Evolutionary conservation across 1,140 invertebrate species (phyloP).

Genomic region (Campoletis sonorensis): DNA sequence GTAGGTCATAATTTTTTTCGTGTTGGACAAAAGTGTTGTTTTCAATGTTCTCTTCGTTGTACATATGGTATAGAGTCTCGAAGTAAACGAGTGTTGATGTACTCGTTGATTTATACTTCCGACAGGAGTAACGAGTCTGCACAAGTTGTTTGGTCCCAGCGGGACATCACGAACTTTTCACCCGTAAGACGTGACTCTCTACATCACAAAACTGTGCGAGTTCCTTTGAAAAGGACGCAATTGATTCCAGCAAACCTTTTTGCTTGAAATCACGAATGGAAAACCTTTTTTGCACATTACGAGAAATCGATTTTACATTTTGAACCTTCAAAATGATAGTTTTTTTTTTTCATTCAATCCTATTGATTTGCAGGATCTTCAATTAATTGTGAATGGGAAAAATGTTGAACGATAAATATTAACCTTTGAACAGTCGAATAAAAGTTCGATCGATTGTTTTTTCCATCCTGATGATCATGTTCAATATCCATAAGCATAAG

Average conservation of each 20-base stretch:
- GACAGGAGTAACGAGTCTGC: constrained; percentile 57
- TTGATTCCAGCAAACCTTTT: background rate
- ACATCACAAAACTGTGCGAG: constrained; percentile 38
- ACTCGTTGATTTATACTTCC: constrained; percentile 58
- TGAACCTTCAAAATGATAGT: no score
- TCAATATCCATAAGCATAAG: background rate
- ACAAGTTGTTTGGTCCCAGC: constrained; percentile 51
- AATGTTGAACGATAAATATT: no score
- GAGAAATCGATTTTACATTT: no score
- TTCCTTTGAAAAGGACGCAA: constrained; percentile 7
- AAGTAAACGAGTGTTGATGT: constrained; percentile 31
- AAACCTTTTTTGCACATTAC: no score
- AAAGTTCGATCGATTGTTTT: no score
- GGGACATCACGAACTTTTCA: constrained; percentile 56
- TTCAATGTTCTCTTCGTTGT: constrained; percentile 27
- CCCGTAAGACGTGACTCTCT: constrained; percentile 49
- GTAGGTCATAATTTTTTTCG: background rate
- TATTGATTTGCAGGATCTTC: no score
- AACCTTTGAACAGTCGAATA: no score
- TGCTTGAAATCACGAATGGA: background rate
- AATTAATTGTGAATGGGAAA: no score
- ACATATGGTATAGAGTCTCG: constrained; percentile 25
- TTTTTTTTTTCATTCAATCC: no score
- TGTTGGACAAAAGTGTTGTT: constrained; percentile 38
- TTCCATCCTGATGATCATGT: no score